Evolutionary conservation across 2,888 invertebrate species (phyloP).

Genomic region (Heliothis peltigera): DNA sequence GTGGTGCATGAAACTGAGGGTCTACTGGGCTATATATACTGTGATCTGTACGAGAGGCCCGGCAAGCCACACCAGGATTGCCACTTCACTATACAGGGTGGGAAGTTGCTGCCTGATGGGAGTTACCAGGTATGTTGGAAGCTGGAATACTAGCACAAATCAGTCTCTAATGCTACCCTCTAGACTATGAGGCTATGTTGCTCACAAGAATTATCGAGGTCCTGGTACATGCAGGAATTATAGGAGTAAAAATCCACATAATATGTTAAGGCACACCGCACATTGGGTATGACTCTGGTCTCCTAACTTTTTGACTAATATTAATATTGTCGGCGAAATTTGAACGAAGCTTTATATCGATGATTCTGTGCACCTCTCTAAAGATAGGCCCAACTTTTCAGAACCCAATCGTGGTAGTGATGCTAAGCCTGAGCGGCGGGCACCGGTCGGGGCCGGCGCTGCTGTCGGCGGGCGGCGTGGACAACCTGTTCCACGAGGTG

Average conservation of each 20-base stretch:
- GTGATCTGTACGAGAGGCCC: conserved; percentile 97
- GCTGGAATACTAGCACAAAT: neutral
- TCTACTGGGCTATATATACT: conserved; percentile 97
- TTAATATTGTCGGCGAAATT: too few relatives aligned
- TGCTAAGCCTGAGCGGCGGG: conserved; percentile 95
- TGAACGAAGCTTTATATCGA: too few relatives aligned
- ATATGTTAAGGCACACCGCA: too few relatives aligned
- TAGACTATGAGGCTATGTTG: too few relatives aligned
- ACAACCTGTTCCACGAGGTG: conserved; percentile 45
- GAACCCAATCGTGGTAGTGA: conserved; percentile 97
- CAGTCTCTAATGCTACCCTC: too few relatives aligned
- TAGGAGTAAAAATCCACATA: too few relatives aligned
- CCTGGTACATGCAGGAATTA: too few relatives aligned
- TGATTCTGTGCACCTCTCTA: too few relatives aligned
- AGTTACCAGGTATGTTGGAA: conserved; percentile 92
- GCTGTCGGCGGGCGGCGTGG: conserved; percentile 77
- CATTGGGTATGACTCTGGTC: too few relatives aligned
- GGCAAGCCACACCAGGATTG: conserved; percentile 99
- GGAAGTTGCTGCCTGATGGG: conserved; percentile 94
- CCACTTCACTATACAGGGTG: conserved; percentile 99
- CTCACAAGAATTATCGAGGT: too few relatives aligned
- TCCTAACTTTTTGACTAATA: too few relatives aligned
- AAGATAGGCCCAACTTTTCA: conserved; percentile 67
- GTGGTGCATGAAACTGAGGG: conserved; percentile 95
- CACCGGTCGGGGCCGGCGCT: conserved; percentile 93